A percentile compares a stretch with the other conserved stretches of the same genome.
phyloP scores from a whole-genome alignment of 2,888 invertebrate species.

The Oscheius sp. region DNA sequence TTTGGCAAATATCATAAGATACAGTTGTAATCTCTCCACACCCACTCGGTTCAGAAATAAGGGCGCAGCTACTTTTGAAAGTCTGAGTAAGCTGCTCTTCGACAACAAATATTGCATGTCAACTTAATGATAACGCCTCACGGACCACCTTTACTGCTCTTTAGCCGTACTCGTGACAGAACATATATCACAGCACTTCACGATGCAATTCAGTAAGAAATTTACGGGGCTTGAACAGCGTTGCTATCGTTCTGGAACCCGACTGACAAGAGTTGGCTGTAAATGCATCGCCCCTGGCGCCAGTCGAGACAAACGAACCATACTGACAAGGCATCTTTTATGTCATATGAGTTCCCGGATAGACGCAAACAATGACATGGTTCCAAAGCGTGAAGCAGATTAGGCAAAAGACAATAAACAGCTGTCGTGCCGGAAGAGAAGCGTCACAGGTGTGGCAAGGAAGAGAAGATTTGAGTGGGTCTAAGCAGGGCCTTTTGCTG shows the following conservation, averaged over 20 bases:
- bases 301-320: background rate
- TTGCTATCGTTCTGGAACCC: constrained; percentile 13
- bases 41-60: too few species aligned
- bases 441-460: too few species aligned
- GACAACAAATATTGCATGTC: constrained; percentile 1
- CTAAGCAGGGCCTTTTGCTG: too few species aligned
- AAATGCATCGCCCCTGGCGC: constrained; percentile 16
- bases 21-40: too few species aligned
- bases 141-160: constrained; percentile 13
- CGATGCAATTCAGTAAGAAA: constrained; percentile 32
- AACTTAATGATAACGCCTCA: constrained; percentile 10
- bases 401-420: too few species aligned
- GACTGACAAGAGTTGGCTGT: background rate
- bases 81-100: background rate
- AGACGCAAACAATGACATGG: too few species aligned
- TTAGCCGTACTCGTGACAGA: background rate
- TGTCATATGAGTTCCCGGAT: too few species aligned
- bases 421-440: too few species aligned
- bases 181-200: constrained; percentile 27
- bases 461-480: too few species aligned
- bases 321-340: background rate
- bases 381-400: too few species aligned
- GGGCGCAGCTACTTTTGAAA: background rate
- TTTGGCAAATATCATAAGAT: too few species aligned
- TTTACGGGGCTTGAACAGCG: constrained; percentile 25